These are phyloP conservation scores for Gari tellinella DNA, from an alignment of 2,888 invertebrate species.

Conservation along the genomic window DNA sequence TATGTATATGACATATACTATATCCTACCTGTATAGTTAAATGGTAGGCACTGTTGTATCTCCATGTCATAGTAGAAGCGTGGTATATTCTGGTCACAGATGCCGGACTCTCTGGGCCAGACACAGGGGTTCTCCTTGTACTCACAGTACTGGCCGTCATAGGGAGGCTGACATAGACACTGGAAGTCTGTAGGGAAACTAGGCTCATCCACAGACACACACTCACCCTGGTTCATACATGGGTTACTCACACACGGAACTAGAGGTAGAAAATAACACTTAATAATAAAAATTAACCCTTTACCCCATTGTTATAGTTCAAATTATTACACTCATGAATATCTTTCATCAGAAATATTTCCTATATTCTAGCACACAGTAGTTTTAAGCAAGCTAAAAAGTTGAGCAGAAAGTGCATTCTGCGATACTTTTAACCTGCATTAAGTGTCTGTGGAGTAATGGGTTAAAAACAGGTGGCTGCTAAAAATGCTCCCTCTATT, in stretches of 20 bases:
- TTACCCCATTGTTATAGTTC: too few species aligned
- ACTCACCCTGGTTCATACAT: slow-evolving; percentile 77
- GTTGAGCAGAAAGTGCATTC: too few species aligned
- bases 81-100: slow-evolving; percentile 69
- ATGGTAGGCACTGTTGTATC: slow-evolving; percentile 74
- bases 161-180: slow-evolving; percentile 76
- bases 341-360: too few species aligned
- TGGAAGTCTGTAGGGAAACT: slow-evolving; percentile 52
- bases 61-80: slow-evolving; percentile 77
- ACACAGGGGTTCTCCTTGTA: slow-evolving; percentile 76
- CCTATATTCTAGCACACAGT: too few species aligned
- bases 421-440: too few species aligned
- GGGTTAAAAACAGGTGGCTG: too few species aligned
- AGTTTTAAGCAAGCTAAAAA: too few species aligned
- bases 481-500: too few species aligned
- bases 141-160: slow-evolving; percentile 75
- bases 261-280: slow-evolving; percentile 33
- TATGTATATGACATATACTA: too few species aligned
- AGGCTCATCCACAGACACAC: slow-evolving; percentile 59
- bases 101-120: slow-evolving; percentile 74
- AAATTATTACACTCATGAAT: too few species aligned
- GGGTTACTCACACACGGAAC: slow-evolving; percentile 74
- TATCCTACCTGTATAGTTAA: slow-evolving; percentile 74
- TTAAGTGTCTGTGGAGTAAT: too few species aligned
- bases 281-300: background rate